Conservation (phyloP, 2,797 vertebrate species). For the Pogonophryne albipinna region DNA sequence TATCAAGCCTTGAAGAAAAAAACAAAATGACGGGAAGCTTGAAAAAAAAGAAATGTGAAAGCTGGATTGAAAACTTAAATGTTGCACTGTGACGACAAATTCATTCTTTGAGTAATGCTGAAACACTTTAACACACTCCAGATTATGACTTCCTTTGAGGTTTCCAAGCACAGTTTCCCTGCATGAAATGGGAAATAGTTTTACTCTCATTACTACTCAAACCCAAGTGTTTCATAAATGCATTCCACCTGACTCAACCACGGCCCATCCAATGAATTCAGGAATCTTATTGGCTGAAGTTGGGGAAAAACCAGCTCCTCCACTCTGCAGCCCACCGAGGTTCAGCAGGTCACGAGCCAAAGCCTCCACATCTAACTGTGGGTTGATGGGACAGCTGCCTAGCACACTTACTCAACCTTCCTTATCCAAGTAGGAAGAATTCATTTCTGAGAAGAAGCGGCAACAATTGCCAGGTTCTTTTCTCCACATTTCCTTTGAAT, state of each 20-base stretch:
- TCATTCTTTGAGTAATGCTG: neutral
- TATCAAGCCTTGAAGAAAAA: neutral
- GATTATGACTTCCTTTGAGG: slow-evolving; percentile 12
- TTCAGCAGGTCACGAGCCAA: slow-evolving; percentile 40
- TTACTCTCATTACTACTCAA: slow-evolving; percentile 17
- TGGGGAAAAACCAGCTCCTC: slow-evolving; percentile 3
- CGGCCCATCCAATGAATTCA: neutral
- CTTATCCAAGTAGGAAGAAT: slow-evolving; percentile 48
- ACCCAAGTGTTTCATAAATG: slow-evolving; percentile 9
- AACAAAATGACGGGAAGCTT: neutral
- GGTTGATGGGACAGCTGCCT: slow-evolving; percentile 55
- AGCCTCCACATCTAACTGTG: slow-evolving; percentile 30
- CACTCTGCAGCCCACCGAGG: neutral
- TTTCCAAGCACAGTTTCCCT: slow-evolving; percentile 18
- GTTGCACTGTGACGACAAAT: neutral
- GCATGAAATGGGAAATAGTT: slow-evolving; percentile 6
- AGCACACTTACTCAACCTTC: slow-evolving; percentile 48
- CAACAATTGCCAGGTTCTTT: slow-evolving; percentile 56
- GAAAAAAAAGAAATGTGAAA: neutral
- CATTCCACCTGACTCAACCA: slow-evolving; percentile 38
- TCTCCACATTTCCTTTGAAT: slow-evolving; percentile 62
- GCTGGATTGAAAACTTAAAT: neutral
- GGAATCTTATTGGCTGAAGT: slow-evolving; percentile 16
- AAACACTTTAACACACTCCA: slow-evolving; percentile 25
- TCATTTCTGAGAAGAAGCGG: slow-evolving; percentile 62